Conservation (phyloP, 2,797 vertebrate species). For the Anisognathus igniventris region DNA sequence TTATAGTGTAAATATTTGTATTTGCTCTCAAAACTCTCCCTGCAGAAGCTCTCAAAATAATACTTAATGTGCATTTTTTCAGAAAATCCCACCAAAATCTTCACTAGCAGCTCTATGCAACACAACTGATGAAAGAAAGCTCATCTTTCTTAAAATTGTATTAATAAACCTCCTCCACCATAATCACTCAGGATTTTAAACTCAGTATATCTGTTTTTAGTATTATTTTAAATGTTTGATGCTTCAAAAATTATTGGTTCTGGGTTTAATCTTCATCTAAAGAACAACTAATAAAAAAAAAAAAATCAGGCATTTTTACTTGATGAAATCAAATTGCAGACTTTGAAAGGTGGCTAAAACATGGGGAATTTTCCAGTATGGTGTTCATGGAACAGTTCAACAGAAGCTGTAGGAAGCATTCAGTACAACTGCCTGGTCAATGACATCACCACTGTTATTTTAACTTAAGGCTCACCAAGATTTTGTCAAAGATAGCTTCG, state of each 20-base stretch:
- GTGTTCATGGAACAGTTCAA: neutral
- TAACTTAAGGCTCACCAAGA: neutral
- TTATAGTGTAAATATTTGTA: neutral
- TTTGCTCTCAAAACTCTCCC: neutral
- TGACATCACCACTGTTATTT: neutral
- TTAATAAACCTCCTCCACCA: neutral
- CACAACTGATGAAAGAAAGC: neutral
- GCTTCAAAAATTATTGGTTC: neutral
- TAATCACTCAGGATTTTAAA: neutral
- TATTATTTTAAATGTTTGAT: neutral
- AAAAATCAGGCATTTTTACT: neutral
- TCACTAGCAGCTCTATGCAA: neutral
- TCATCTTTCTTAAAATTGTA: neutral
- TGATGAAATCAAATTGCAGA: neutral
- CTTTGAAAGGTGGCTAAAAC: neutral
- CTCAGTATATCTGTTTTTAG: neutral
- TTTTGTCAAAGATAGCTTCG: neutral
- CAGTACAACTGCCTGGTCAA: accelerated
- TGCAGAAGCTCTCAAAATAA: neutral
- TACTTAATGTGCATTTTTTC: neutral
- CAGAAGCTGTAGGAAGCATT: neutral
- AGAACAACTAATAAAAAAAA: neutral
- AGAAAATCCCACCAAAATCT: neutral
- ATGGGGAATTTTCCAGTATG: neutral
- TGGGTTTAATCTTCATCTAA: neutral